These are phyloP conservation scores for Alectura lathami DNA, from an alignment of 2,113 vertebrate genomes.

Conservation along the genomic window DNA sequence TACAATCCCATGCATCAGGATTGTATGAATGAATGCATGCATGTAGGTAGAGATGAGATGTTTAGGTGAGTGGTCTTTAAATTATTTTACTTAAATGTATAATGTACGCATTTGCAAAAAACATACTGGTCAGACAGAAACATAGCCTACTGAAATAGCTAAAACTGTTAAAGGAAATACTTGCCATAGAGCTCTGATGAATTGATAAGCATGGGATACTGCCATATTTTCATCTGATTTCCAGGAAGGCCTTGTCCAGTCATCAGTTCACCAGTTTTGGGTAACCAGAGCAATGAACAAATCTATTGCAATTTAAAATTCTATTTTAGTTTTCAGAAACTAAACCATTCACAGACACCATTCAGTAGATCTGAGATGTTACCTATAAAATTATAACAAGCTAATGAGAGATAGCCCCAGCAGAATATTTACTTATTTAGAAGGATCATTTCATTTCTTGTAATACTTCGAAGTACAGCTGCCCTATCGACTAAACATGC, in stretches of 20 bases:
- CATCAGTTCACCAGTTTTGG: slow-evolving; percentile 67
- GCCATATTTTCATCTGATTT: slow-evolving; percentile 75
- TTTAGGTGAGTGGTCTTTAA: neutral
- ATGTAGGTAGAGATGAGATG: neutral
- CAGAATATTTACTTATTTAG: neutral
- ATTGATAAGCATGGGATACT: slow-evolving; percentile 62
- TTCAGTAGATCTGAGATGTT: neutral
- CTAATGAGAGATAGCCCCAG: neutral
- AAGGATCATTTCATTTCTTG: neutral
- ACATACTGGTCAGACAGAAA: neutral
- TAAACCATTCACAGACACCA: neutral
- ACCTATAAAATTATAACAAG: neutral
- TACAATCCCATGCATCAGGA: neutral
- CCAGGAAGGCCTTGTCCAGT: slow-evolving; percentile 77
- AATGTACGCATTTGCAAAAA: neutral
- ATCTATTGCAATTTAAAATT: slow-evolving; percentile 69
- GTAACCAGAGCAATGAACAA: slow-evolving; percentile 81
- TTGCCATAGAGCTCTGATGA: slow-evolving; percentile 69
- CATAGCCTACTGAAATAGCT: neutral
- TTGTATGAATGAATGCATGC: neutral
- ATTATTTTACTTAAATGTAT: neutral
- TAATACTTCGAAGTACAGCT: neutral
- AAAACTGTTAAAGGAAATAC: neutral
- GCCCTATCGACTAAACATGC: neutral
- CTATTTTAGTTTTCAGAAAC: neutral